Conservation (phyloP, 64 coral and sea anemone species). For the Montipora efflorescens region DNA sequence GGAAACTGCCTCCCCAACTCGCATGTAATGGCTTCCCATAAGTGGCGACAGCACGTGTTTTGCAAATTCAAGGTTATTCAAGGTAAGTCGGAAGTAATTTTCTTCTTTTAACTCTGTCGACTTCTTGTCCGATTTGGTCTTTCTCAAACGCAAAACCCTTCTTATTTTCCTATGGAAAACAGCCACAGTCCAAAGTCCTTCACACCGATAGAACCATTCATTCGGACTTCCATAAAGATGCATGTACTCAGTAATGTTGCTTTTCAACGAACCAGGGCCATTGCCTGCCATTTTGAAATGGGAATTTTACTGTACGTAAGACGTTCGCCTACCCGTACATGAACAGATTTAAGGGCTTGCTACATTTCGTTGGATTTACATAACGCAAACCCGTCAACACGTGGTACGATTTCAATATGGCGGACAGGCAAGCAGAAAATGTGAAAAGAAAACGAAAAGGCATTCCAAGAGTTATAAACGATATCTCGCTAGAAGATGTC, state of each 20-base stretch:
- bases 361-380: neutral
- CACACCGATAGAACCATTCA: constrained; percentile 83
- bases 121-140: neutral
- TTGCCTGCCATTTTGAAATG: constrained; percentile 7
- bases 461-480: constrained; percentile 31
- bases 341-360: neutral
- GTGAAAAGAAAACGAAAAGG: constrained; percentile 81
- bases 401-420: constrained; percentile 39
- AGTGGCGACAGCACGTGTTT: constrained; percentile 69
- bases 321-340: neutral
- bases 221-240: neutral
- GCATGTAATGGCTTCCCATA: constrained; percentile 78
- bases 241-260: neutral
- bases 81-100: neutral
- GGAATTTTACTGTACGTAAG: neutral
- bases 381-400: neutral
- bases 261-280: neutral
- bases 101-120: neutral
- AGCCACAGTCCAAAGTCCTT: constrained; percentile 84
- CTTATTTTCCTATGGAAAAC: constrained; percentile 40
- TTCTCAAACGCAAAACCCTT: constrained; percentile 77
- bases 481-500: constrained; percentile 77
- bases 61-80: constrained; percentile 64
- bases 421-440: constrained; percentile 47
- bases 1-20: constrained; percentile 54